Percentiles rank a stretch among this genome's conserved stretches.
Evolutionary conservation across 2,888 invertebrate species (phyloP).

Genomic region (Tricholauxania praeusta): DNA sequence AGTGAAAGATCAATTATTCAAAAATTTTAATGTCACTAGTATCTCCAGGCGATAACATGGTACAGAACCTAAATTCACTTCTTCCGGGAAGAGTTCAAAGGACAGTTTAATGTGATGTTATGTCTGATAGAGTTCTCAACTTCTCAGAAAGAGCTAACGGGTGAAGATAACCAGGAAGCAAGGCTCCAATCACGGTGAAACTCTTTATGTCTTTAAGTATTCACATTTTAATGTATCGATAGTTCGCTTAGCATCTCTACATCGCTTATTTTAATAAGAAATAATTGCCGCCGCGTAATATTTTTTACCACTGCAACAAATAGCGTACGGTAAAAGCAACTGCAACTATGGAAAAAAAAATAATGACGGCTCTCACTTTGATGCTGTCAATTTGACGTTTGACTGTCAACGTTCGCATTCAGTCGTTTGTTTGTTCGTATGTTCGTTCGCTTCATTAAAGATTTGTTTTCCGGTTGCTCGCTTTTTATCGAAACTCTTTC

Average conservation of each 20-base stretch:
- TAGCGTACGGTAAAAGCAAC: conserved; percentile 17
- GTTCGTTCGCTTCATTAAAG: conserved; percentile 49
- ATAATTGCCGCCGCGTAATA: conserved; percentile 1
- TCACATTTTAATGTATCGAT: background rate
- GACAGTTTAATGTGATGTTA: no score
- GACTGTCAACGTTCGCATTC: conserved; percentile 39
- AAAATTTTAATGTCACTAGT: no score
- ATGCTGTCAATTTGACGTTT: conserved; percentile 48
- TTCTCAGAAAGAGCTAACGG: no score
- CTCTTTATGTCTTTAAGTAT: no score
- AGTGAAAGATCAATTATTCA: no score
- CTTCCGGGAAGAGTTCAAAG: no score
- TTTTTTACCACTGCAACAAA: background rate
- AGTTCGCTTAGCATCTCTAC: background rate
- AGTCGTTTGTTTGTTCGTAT: background rate
- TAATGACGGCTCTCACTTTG: conserved; percentile 38
- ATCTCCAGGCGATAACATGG: no score
- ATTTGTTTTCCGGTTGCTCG: conserved; percentile 49
- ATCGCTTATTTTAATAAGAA: background rate
- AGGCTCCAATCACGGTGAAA: no score
- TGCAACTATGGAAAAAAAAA: conserved; percentile 9
- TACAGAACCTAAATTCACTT: no score
- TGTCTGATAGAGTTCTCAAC: no score
- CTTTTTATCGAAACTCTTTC: conserved; percentile 43
- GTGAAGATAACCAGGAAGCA: no score